Conservation (phyloP, 2,888 invertebrate genomes). For the Nineta flava region DNA sequence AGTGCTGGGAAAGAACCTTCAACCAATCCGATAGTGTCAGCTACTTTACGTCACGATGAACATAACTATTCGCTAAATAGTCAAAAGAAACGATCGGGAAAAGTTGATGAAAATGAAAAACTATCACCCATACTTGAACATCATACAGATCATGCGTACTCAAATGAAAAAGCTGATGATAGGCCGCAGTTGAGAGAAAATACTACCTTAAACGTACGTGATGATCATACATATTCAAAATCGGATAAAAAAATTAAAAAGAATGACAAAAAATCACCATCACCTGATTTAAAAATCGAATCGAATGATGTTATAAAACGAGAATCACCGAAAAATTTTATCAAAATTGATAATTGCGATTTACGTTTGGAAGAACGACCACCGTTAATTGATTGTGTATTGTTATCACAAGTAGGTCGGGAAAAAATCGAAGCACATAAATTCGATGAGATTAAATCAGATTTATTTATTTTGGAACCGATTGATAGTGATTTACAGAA, state of each 20-base stretch:
- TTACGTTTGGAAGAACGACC: not conserved
- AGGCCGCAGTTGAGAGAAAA: not conserved
- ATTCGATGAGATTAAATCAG: not conserved
- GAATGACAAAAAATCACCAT: not conserved
- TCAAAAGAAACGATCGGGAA: not conserved
- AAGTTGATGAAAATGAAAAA: not conserved
- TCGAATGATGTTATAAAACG: no score
- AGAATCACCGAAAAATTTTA: no score
- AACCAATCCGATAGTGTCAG: no score
- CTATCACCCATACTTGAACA: not conserved
- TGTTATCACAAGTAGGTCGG: not conserved
- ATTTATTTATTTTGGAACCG: not conserved
- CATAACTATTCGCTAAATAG: not conserved
- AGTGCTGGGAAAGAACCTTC: not conserved
- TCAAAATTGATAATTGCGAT: no score
- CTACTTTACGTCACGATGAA: not conserved
- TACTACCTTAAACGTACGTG: not conserved
- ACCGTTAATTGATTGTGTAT: not conserved
- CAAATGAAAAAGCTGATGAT: not conserved
- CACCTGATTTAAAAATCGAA: no score
- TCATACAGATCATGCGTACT: not conserved
- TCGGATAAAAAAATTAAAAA: not conserved
- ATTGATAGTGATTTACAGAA: not conserved
- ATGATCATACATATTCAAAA: constrained; percentile 1
- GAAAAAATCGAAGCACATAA: not conserved